Evolutionary conservation across 2,888 invertebrate genomes (phyloP).

Genomic region (Amphimallon solstitiale): DNA sequence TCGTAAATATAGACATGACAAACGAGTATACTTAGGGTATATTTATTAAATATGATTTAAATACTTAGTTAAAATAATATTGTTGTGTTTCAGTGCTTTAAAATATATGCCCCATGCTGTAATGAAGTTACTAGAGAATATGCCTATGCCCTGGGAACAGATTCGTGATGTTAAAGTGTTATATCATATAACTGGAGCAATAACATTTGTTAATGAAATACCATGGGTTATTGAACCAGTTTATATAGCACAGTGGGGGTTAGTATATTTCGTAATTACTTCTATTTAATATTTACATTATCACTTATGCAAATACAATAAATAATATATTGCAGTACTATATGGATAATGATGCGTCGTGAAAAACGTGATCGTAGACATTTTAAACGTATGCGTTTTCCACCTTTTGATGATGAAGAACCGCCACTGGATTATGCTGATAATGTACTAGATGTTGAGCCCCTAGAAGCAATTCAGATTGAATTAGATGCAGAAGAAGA

Average conservation of each 20-base stretch:
- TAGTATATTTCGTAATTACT: no score
- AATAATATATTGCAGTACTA: slow-evolving; percentile 81
- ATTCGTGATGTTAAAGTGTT: slow-evolving; percentile 97
- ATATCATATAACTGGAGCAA: slow-evolving; percentile 99
- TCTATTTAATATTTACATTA: no score
- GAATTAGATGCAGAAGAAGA: slow-evolving; percentile 97
- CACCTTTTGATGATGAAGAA: slow-evolving; percentile 99
- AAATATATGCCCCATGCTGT: slow-evolving; percentile 99
- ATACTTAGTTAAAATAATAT: not conserved
- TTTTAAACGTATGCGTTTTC: slow-evolving; percentile 99
- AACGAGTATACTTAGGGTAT: slow-evolving; percentile 93
- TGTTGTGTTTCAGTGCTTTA: slow-evolving; percentile 73
- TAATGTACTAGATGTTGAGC: slow-evolving; percentile 98
- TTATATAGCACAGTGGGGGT: slow-evolving; percentile 99
- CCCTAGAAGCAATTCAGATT: slow-evolving; percentile 98
- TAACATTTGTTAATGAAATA: slow-evolving; percentile 99
- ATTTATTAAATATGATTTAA: not conserved
- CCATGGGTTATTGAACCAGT: slow-evolving; percentile 99
- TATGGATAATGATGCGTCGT: slow-evolving; percentile 99
- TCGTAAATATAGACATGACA: slow-evolving; percentile 98
- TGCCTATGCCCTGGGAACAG: slow-evolving; percentile 99
- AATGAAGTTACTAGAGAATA: slow-evolving; percentile 97
- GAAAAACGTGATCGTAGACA: slow-evolving; percentile 98
- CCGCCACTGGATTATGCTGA: slow-evolving; percentile 99
- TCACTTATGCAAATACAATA: not conserved